A percentile compares a stretch with the other conserved stretches of the same genome.
Evolutionary conservation across 2,797 vertebrate species (phyloP).

Genomic region (Anisognathus igniventris): DNA sequence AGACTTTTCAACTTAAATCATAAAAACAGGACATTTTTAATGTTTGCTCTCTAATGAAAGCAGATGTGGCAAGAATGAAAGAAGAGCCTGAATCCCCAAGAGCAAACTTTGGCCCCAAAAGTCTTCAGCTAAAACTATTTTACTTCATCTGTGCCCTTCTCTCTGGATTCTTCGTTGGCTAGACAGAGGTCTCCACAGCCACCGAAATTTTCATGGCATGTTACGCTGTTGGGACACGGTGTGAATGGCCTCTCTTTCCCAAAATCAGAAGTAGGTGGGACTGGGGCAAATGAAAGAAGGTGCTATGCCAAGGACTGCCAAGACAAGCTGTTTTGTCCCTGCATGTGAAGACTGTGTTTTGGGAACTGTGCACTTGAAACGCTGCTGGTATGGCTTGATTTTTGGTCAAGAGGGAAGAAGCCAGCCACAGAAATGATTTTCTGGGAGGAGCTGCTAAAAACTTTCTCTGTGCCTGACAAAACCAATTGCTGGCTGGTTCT

Average conservation of each 20-base stretch:
- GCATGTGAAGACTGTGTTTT: fast-evolving
- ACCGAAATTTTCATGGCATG: not conserved
- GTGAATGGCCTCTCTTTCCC: not conserved
- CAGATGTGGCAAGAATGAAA: not conserved
- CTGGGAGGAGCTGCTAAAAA: not conserved
- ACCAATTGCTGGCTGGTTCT: not conserved
- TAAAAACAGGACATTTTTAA: not conserved
- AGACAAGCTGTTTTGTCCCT: not conserved
- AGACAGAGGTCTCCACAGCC: not conserved
- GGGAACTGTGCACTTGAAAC: not conserved
- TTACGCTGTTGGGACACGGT: not conserved
- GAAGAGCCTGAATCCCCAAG: not conserved
- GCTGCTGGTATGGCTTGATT: not conserved
- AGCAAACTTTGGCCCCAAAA: not conserved
- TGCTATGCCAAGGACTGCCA: not conserved
- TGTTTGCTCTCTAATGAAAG: not conserved
- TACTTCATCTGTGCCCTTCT: not conserved
- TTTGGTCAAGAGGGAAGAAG: not conserved
- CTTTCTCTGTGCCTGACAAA: not conserved
- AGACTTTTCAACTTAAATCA: not conserved
- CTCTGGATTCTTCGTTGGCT: not conserved
- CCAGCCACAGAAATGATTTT: not conserved
- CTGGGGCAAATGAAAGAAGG: not conserved
- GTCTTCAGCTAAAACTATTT: not conserved
- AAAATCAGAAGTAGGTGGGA: not conserved